Evolutionary conservation across 2,797 vertebrate genomes (phyloP).

Genomic region (Aulostomus chinensis): DNA sequence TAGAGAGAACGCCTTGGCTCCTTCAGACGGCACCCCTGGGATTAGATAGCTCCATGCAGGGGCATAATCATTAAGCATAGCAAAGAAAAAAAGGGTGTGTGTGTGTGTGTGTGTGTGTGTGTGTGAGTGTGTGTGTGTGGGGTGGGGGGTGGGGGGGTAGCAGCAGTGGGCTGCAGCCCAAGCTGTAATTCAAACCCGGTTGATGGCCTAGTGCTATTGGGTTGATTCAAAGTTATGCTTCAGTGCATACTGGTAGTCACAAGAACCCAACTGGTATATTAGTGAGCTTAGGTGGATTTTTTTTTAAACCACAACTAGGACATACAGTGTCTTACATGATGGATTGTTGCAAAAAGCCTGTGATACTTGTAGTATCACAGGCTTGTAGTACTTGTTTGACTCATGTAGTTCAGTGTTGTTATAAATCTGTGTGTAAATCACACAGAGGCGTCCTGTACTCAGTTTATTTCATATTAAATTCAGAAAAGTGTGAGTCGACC

Average conservation of each 20-base stretch:
- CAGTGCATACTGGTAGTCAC: constrained; percentile 36
- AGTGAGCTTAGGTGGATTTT: constrained; percentile 24
- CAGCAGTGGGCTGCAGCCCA: constrained; percentile 46
- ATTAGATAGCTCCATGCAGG: constrained; percentile 75
- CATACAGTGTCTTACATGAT: constrained; percentile 28
- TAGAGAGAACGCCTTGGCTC: constrained; percentile 64
- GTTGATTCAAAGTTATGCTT: constrained; percentile 60
- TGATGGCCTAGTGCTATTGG: constrained; percentile 35
- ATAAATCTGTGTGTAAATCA: constrained; percentile 61
- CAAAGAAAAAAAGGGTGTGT: constrained; percentile 41
- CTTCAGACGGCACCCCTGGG: constrained; percentile 39
- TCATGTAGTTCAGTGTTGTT: constrained; percentile 1
- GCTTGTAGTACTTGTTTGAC: no score
- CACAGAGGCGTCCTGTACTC: neutral
- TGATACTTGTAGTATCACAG: no score
- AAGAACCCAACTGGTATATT: constrained; percentile 16
- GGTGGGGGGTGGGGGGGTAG: constrained; percentile 4
- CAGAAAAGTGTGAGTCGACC: no score
- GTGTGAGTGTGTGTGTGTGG: no score
- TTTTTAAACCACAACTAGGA: constrained; percentile 4
- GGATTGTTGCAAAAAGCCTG: constrained; percentile 40
- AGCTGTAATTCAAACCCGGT: constrained; percentile 64
- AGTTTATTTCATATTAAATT: neutral
- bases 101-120: no score
- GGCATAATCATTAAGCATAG: constrained; percentile 70